Evolutionary conservation across 2,113 vertebrate species (phyloP).

Genomic region (Apaloderma vittatum): DNA sequence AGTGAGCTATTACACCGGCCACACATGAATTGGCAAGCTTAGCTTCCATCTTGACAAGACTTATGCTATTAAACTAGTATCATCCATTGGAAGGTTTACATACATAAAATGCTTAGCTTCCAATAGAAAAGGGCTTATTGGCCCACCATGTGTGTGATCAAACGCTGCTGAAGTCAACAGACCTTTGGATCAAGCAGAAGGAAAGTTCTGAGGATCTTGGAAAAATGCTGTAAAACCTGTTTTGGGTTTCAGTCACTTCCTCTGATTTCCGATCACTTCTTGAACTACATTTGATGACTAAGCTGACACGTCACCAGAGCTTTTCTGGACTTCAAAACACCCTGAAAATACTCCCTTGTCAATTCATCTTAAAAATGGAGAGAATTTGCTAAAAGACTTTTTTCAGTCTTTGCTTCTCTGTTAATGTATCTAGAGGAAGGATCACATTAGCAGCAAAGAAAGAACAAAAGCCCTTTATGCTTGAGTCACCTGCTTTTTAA

Average conservation of each 20-base stretch:
- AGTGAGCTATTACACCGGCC: background rate
- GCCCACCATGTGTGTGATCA: fast-evolving
- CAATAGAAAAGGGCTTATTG: background rate
- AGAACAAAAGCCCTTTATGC: background rate
- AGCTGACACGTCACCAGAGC: background rate
- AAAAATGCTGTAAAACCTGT: background rate
- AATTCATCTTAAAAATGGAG: background rate
- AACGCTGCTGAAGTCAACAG: background rate
- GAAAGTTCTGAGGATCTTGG: background rate
- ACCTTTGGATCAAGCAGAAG: background rate
- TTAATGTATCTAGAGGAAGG: background rate
- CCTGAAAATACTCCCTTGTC: background rate
- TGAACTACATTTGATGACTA: background rate
- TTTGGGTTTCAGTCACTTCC: background rate
- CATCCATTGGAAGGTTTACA: background rate
- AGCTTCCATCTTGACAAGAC: background rate
- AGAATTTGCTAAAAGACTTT: background rate
- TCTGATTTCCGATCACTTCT: background rate
- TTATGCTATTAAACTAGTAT: background rate
- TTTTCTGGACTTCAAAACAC: background rate
- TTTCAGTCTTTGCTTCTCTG: background rate
- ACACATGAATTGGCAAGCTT: background rate
- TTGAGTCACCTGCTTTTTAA: background rate
- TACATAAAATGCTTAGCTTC: background rate
- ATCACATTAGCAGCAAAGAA: background rate